Conservation (phyloP, 2,888 invertebrate species). For the Petrophora chlorosata region DNA sequence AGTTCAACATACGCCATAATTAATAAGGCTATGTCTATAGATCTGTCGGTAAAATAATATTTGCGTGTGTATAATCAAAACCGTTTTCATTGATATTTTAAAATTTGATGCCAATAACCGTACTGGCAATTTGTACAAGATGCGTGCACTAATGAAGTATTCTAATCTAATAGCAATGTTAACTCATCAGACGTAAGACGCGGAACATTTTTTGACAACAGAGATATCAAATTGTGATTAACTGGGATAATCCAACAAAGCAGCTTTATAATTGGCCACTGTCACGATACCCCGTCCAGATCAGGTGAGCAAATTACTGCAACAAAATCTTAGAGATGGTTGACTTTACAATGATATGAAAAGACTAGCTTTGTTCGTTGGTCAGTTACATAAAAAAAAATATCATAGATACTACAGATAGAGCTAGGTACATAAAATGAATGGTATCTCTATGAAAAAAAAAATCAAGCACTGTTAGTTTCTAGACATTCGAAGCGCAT, state of each 20-base stretch:
- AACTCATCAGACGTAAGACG: constrained; percentile 8
- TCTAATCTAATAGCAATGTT: not conserved
- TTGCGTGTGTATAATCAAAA: constrained; percentile 5
- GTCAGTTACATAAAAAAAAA: not conserved
- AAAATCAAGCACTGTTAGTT: too few relatives aligned
- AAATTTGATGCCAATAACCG: constrained; percentile 2
- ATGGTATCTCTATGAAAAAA: too few relatives aligned
- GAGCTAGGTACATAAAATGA: not conserved
- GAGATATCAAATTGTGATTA: constrained; percentile 27
- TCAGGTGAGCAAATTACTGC: constrained; percentile 39
- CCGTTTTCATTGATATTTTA: constrained; percentile 6
- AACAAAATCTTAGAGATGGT: constrained; percentile 21
- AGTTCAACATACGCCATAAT: too few relatives aligned
- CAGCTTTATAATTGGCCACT: constrained; percentile 40
- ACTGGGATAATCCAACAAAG: constrained; percentile 23
- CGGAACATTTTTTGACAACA: constrained; percentile 23
- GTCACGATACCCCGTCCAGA: constrained; percentile 44
- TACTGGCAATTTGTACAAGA: not conserved
- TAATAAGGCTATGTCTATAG: too few relatives aligned
- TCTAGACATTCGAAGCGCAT: constrained; percentile 35
- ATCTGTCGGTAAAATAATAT: too few relatives aligned
- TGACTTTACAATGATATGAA: too few relatives aligned
- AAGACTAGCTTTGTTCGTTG: not conserved
- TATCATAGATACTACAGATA: not conserved
- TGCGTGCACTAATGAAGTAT: constrained; percentile 15